Conservation (phyloP, 2,797 vertebrate genomes). For the Gymnoscopelus braueri region DNA sequence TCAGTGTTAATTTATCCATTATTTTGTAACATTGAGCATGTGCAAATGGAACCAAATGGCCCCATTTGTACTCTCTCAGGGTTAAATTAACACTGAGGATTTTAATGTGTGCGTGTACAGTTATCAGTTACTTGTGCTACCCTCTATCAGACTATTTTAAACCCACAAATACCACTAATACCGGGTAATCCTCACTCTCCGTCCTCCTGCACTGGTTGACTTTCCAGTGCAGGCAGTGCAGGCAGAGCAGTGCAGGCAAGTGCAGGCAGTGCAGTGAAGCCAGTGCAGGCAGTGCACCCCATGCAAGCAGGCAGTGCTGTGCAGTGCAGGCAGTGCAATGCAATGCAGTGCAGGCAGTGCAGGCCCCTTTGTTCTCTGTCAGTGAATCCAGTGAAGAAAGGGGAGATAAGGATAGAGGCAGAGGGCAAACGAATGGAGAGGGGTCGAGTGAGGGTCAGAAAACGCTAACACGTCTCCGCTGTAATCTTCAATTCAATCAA, state of each 20-base stretch:
- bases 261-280: too few species aligned
- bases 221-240: too few species aligned
- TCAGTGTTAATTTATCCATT: neutral
- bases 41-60: neutral
- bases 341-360: too few species aligned
- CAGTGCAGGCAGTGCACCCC: too few species aligned
- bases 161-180: slow-evolving; percentile 71
- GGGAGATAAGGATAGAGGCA: slow-evolving; percentile 30
- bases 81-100: too few species aligned
- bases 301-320: too few species aligned
- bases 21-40: neutral
- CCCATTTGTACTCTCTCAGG: neutral
- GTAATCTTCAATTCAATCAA: slow-evolving; percentile 35
- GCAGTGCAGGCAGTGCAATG: too few species aligned
- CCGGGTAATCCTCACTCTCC: slow-evolving; percentile 67
- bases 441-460: slow-evolving; percentile 51
- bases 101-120: slow-evolving; percentile 7
- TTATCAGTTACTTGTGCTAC: slow-evolving; percentile 24
- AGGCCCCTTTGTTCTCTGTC: slow-evolving; percentile 31
- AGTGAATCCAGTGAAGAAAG: slow-evolving; percentile 35
- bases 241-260: too few species aligned
- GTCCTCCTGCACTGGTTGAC: slow-evolving; percentile 28
- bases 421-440: slow-evolving; percentile 4
- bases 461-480: slow-evolving; percentile 40
- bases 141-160: slow-evolving; percentile 70